Base-by-base conservation (phyloP, 2,113 vertebrate species). In the Charadrius vociferus region DNA sequence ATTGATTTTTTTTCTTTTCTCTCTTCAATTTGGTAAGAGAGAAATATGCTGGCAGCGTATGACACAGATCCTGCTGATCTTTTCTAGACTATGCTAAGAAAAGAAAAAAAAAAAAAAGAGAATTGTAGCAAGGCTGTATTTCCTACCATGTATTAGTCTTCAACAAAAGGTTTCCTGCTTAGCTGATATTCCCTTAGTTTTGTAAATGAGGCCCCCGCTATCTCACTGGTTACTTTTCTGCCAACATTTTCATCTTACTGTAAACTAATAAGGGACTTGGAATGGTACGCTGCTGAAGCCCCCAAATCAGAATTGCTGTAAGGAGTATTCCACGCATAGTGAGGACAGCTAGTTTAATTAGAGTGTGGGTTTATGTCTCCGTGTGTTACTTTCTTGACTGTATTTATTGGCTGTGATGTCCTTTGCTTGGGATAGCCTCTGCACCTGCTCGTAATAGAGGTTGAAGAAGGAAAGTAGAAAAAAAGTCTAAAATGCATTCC, bases 401-500 rank as follows among this genome's bases (percentile, higher is more conserved):
- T 11, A 20, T 56, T 84, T 39, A 61, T 41, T 63, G 47, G 41
- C 39, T 63, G 32, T 10, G 30, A 32, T 81, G 94, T 11, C 88
- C 88, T 97, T 90, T 63, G 86, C 82, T 37, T 30, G 88, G 56
- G 39, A 34, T 21, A 26, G 22, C 58, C 91, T 43, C 62, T 80
- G 93, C 87, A 95, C 91, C 94, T 96, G 91, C 96, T 97, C 34
- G 0, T 19, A 6, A 4, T 21, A 5, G 88, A 34, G 86, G 27
- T 19, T 20, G 96, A 45, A 70, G 75, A 82, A 88, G 95, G 74
- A 97, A 96, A 86, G 93, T 7, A 58, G 86, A 91, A 58, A 49
- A 68, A 72, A 93, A 68, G 32, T 41, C 89, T 81, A 41, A 93
- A 96, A 94, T 90, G 71, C 96, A 97, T 97, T 97, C 96, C 95